Percentiles rank a stretch among this genome's conserved stretches.
phyloP scores from a whole-genome alignment of 1,140 invertebrate species.

The Drosophila repletoides region DNA sequence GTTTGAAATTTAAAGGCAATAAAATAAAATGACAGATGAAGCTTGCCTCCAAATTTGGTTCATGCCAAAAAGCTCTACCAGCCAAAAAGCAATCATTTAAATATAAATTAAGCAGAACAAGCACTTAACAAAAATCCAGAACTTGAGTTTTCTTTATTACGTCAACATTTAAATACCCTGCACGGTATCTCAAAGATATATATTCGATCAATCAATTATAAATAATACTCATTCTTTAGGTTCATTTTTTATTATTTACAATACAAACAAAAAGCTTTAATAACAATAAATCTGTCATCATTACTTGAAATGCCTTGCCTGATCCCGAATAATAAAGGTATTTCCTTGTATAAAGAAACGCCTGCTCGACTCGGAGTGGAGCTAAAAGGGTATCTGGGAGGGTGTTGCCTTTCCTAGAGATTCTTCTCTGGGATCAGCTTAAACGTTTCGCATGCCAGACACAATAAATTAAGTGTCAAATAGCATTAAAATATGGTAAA shows the following conservation, averaged over 20 bases:
- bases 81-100: slow-evolving; percentile 4
- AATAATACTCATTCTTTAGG: no score
- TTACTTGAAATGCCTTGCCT: no score
- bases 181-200: no score
- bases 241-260: no score
- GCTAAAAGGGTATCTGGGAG: not conserved
- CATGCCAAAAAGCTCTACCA: slow-evolving; percentile 14
- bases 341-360: no score
- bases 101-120: slow-evolving; percentile 5
- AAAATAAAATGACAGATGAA: slow-evolving; percentile 44
- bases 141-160: no score
- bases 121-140: slow-evolving; percentile 12
- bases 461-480: slow-evolving; percentile 66
- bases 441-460: slow-evolving; percentile 23
- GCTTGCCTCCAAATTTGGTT: slow-evolving; percentile 12
- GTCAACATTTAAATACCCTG: no score
- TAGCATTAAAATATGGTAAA: slow-evolving; percentile 58
- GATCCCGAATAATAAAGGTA: no score
- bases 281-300: no score
- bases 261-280: no score
- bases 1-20: slow-evolving; percentile 34
- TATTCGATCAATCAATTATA: no score
- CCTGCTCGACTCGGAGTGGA: not conserved
- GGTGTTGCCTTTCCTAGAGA: not conserved
- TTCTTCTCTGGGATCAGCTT: not conserved